Conservation (phyloP, 1,140 invertebrate species). For the Drosophila parvula region DNA sequence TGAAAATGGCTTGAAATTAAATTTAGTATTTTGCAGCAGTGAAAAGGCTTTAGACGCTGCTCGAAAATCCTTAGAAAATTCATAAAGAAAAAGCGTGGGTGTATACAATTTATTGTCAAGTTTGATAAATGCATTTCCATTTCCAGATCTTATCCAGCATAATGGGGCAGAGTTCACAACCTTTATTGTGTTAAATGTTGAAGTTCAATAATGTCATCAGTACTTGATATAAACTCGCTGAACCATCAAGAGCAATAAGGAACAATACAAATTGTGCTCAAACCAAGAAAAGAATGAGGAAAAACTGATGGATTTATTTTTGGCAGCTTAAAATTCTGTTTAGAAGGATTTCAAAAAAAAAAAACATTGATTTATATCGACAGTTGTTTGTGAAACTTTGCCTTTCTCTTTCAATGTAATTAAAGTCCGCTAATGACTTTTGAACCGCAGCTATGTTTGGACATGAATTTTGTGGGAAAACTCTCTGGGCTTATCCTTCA, state of each 20-base stretch:
- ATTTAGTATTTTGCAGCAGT: conserved; percentile 4
- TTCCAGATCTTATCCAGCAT: conserved; percentile 1
- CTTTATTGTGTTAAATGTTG: conserved; percentile 20
- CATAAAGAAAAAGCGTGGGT: conserved; percentile 5
- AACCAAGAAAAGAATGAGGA: background rate
- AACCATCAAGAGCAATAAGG: background rate
- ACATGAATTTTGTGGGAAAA: conserved; percentile 3
- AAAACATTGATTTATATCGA: background rate
- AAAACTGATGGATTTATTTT: background rate
- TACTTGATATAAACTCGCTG: background rate
- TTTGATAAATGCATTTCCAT: conserved; percentile 20
- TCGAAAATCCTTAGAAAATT: background rate
- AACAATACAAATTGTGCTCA: background rate
- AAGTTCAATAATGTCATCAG: conserved; percentile 27
- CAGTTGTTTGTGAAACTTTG: background rate
- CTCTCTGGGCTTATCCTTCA: conserved; percentile 24
- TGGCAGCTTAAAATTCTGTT: background rate
- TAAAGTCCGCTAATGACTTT: conserved; percentile 30
- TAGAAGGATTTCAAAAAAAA: background rate
- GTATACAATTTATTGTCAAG: conserved; percentile 5
- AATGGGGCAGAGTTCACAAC: conserved; percentile 13
- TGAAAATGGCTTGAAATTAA: conserved; percentile 24
- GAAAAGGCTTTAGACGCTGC: background rate
- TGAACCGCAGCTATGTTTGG: conserved; percentile 11
- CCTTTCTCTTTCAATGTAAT: background rate